phyloP scores from a whole-genome alignment of 2,113 vertebrate species.

The Morone chrysops region DNA sequence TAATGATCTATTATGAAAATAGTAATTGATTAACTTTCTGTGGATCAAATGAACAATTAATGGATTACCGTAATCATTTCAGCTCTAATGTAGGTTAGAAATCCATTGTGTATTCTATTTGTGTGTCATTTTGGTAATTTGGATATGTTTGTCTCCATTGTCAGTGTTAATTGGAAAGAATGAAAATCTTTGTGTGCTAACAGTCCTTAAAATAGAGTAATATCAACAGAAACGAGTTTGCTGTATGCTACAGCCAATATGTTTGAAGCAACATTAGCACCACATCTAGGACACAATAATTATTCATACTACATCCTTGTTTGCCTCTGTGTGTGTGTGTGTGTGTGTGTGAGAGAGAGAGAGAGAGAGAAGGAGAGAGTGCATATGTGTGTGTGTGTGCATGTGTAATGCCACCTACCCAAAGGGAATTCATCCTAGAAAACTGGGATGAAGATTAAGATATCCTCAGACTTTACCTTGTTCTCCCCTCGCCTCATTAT shows the following conservation, averaged over 20 bases:
- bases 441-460: conserved; percentile 76
- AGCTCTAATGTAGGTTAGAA: neutral
- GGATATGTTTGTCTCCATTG: neutral
- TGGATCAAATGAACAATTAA: neutral
- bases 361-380: too few relatives aligned
- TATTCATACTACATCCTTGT: conserved; percentile 56
- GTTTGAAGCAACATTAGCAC: conserved; percentile 24
- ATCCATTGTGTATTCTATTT: neutral
- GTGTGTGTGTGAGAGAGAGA: neutral
- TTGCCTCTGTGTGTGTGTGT: conserved; percentile 4
- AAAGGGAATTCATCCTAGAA: conserved; percentile 69
- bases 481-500: conserved; percentile 75
- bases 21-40: neutral
- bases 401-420: conserved; percentile 47
- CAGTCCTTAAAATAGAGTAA: conserved; percentile 6
- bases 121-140: neutral
- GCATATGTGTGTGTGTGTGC: neutral
- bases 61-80: neutral
- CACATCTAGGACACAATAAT: conserved; percentile 65
- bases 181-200: neutral
- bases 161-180: neutral
- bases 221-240: conserved; percentile 14
- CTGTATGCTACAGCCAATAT: neutral
- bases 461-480: conserved; percentile 75
- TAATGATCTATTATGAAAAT: neutral